These are phyloP conservation scores for Monopterus albus DNA, from an alignment of 2,113 vertebrate species.

Conservation along the genomic window DNA sequence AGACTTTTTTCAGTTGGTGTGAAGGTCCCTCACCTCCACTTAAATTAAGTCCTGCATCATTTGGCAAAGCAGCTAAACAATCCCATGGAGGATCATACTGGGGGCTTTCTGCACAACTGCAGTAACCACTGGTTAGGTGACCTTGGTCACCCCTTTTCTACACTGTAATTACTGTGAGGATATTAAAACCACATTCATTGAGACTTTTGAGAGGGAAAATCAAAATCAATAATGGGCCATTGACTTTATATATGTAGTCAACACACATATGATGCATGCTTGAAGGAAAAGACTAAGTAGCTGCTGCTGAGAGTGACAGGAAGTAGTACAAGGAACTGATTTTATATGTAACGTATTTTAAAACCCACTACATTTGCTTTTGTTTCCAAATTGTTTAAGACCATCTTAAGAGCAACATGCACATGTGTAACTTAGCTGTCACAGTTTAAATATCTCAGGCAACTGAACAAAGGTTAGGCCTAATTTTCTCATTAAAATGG, in stretches of 20 bases:
- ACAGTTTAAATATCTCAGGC: conserved; percentile 4
- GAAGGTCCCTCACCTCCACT: no score
- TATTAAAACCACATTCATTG: conserved; percentile 30
- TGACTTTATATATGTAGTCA: conserved; percentile 6
- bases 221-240: no score
- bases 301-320: not conserved
- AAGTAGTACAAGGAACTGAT: not conserved
- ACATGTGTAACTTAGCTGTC: conserved; percentile 4
- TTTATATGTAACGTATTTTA: not conserved
- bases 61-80: no score
- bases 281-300: not conserved
- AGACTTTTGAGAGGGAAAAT: no score
- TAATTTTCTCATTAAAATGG: conserved; percentile 66
- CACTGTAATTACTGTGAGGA: conserved; percentile 59
- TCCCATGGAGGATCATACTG: no score
- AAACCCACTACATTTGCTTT: conserved; percentile 18
- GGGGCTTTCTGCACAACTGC: conserved; percentile 8
- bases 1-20: no score
- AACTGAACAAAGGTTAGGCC: conserved; percentile 33
- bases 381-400: not conserved
- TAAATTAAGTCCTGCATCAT: not conserved
- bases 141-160: conserved; percentile 27
- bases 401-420: conserved; percentile 22
- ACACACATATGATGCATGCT: not conserved
- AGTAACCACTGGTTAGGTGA: conserved; percentile 60